These are phyloP conservation scores for Charaxes varanes DNA, from an alignment of 1,140 invertebrate species.

Conservation along the genomic window DNA sequence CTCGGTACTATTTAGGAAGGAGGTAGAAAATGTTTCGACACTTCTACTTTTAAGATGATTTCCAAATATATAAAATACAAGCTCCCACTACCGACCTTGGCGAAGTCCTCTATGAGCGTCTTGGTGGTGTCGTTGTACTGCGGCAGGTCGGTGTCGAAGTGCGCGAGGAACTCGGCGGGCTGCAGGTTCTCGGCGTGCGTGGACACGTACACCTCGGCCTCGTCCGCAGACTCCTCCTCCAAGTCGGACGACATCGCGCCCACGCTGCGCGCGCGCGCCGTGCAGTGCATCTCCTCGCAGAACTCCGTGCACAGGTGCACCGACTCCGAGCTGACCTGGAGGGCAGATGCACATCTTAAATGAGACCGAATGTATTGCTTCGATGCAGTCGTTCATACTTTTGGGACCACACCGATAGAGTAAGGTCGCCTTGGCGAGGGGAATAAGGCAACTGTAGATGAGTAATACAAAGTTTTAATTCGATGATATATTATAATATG, in stretches of 20 bases:
- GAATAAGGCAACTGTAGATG: no score
- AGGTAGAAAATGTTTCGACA: no score
- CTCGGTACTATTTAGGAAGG: no score
- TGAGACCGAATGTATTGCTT: no score
- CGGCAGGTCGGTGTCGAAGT: slow-evolving; percentile 31
- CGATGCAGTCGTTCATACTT: no score
- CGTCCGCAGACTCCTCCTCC: slow-evolving; percentile 35
- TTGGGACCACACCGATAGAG: no score
- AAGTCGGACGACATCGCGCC: slow-evolving; percentile 49
- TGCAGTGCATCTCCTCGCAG: slow-evolving; percentile 69
- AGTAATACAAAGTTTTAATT: no score
- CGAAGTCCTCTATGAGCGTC: slow-evolving; percentile 46
- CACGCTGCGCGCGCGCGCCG: slow-evolving; percentile 51
- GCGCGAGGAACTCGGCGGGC: slow-evolving; percentile 38
- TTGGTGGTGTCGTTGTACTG: slow-evolving; percentile 32
- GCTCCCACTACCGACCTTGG: slow-evolving; percentile 43
- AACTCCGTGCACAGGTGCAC: slow-evolving; percentile 60
- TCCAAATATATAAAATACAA: no score
- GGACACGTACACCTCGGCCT: slow-evolving; percentile 43
- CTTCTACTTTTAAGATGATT: no score
- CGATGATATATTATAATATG: no score
- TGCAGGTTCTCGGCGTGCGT: slow-evolving; percentile 51
- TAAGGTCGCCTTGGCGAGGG: no score
- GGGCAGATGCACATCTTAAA: no score
- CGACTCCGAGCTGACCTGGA: slow-evolving; percentile 34